Evolutionary conservation across 2,113 vertebrate species (phyloP), one percentile per base, ranked within the genome.

Genomic region (Theristicus caerulescens): DNA sequence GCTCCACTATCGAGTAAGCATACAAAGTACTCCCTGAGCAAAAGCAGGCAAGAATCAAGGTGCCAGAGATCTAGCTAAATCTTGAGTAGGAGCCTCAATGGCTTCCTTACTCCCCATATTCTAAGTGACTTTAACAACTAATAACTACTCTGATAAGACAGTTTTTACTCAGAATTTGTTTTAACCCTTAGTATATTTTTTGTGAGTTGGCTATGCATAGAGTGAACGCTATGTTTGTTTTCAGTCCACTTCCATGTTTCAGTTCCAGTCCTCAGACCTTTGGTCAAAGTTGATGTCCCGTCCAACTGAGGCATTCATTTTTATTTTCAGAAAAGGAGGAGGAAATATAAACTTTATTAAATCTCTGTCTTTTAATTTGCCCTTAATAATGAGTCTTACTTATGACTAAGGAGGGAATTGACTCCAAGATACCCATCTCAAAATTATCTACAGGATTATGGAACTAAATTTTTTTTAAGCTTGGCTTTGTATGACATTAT

Each of bases 141-240:
- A 20, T 46, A 71, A 40, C 10, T 85, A 32, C 11, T 61, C 26
- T 2, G 4, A 4, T n/a, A 66, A 27, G 16, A 27, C 2, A 6
- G 5, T 14, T 74, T 76, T 78, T 38, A 58, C 71, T 15, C 9
- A 66, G 13, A 44, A 32, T 7, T 44, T 21, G 4, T 25, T 70
- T 38, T 66, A 70, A 51, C 51, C 7, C 22, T 62, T 29, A 46
- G 13, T 0, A 19, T 26, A 25, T 46, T 18, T 67, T 83, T 70
- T 66, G 5, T 9, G 61, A 26, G 2, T 49, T 66, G 3, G 0
- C 42, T 79, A 32, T 18, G 6, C 0, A 0, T 27, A 42, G 6
- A 64, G 3, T 46, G 22, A 72, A 42, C 31, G 18, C 24, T 81
- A 8, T 34, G 2, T 21, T 59, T 14, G 1, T 38, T 90, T 85